Percentiles rank a stretch among this genome's conserved stretches.
phyloP scores from a whole-genome alignment of 1,140 invertebrate genomes.

The Notospermus geniculatus region DNA sequence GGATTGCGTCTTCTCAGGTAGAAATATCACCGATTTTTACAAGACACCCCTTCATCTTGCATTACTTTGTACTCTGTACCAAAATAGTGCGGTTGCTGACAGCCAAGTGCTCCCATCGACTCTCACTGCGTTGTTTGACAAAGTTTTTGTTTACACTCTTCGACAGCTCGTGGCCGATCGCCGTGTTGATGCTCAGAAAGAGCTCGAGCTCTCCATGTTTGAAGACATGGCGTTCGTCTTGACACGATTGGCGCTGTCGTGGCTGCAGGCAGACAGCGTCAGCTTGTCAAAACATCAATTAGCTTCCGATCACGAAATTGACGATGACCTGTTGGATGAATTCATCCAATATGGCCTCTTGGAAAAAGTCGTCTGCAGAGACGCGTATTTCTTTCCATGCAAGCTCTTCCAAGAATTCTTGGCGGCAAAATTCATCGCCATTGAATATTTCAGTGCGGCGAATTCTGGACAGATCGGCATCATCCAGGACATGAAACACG shows the following conservation, averaged over 20 bases:
- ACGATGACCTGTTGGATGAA: background rate
- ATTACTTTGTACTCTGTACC: slow-evolving; percentile 1
- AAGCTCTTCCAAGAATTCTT: background rate
- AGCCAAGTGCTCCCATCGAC: background rate
- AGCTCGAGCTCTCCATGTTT: slow-evolving; percentile 1
- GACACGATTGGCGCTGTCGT: background rate
- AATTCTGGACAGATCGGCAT: slow-evolving; percentile 5
- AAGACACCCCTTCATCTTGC: slow-evolving; percentile 4
- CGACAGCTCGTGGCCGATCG: background rate
- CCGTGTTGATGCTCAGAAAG: background rate
- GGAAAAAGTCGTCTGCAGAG: slow-evolving; percentile 3
- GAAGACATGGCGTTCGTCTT: slow-evolving; percentile 6
- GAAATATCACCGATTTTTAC: background rate
- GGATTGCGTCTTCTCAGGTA: background rate
- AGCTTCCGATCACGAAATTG: background rate
- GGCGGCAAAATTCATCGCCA: slow-evolving; percentile 4
- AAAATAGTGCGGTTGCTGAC: background rate
- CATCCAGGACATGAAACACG: background rate
- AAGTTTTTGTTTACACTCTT: background rate
- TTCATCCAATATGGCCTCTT: slow-evolving; percentile 5
- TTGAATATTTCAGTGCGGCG: slow-evolving; percentile 3
- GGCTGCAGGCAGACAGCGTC: background rate
- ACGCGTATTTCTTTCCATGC: slow-evolving; percentile 8
- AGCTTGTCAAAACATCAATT: background rate
- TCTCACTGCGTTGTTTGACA: background rate